These are phyloP conservation scores for Clitarchus hookeri DNA, from an alignment of 2,888 invertebrate genomes.

Conservation along the genomic window DNA sequence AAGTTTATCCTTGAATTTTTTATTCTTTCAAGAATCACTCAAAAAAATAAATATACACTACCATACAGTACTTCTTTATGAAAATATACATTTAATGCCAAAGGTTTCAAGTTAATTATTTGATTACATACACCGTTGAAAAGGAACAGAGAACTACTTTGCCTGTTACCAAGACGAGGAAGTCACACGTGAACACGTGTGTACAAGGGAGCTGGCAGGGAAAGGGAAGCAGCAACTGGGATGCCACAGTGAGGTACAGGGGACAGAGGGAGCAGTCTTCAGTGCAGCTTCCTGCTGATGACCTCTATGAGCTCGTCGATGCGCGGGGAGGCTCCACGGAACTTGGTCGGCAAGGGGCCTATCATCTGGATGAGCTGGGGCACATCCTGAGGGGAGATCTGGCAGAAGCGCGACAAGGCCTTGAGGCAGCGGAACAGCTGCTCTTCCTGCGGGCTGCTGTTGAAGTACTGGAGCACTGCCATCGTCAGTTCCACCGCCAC, in stretches of 20 bases:
- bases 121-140: too few relatives aligned
- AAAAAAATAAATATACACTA: too few relatives aligned
- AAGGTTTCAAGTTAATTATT: too few relatives aligned
- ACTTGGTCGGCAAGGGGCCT: constrained; percentile 82
- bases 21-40: too few relatives aligned
- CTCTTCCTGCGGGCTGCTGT: constrained; percentile 77
- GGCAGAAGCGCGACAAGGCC: constrained; percentile 73
- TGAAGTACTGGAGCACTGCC: constrained; percentile 89
- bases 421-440: constrained; percentile 78
- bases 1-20: too few relatives aligned
- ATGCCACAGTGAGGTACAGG: background rate
- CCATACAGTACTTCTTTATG: too few relatives aligned
- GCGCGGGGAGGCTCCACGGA: constrained; percentile 78
- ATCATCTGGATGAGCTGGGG: constrained; percentile 89
- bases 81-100: too few relatives aligned
- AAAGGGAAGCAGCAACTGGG: too few relatives aligned
- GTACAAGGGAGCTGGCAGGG: too few relatives aligned
- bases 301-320: constrained; percentile 80
- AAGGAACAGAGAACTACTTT: too few relatives aligned
- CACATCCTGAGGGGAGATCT: constrained; percentile 80
- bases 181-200: too few relatives aligned
- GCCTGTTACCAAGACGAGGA: too few relatives aligned
- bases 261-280: background rate
- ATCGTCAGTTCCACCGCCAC: constrained; percentile 83
- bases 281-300: constrained; percentile 53